These are phyloP conservation scores for Gobio gobio DNA, from an alignment of 2,113 vertebrate species.

Conservation along the genomic window DNA sequence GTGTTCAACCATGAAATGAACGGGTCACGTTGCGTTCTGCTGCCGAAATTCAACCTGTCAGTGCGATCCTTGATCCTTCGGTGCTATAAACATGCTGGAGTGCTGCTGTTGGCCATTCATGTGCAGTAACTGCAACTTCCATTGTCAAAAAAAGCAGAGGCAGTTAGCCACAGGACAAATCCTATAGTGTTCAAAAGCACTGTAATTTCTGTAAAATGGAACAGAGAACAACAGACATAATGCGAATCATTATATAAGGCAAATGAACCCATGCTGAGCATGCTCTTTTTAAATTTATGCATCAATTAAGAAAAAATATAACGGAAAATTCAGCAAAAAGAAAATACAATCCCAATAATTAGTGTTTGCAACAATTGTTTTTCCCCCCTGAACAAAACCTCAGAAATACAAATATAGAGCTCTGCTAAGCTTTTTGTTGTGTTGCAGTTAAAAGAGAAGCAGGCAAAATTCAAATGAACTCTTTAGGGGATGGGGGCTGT, in stretches of 20 bases:
- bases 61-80: constrained; percentile 63
- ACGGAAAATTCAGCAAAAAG: neutral
- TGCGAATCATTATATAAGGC: constrained; percentile 56
- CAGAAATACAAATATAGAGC: constrained; percentile 47
- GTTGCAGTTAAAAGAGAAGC: constrained; percentile 53
- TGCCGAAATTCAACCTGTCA: constrained; percentile 62
- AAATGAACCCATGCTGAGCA: constrained; percentile 58
- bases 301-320: constrained; percentile 30
- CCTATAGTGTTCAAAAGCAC: constrained; percentile 34
- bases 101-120: constrained; percentile 52
- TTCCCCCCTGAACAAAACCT: constrained; percentile 23
- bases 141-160: constrained; percentile 27
- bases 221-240: constrained; percentile 56
- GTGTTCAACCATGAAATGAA: constrained; percentile 33
- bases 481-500: constrained; percentile 49
- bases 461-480: constrained; percentile 52
- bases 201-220: constrained; percentile 64
- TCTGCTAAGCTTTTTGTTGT: constrained; percentile 49
- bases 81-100: constrained; percentile 53
- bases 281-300: constrained; percentile 55
- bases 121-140: constrained; percentile 12
- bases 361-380: neutral
- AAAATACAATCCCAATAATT: constrained; percentile 42
- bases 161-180: constrained; percentile 39
- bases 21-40: neutral